Base-by-base conservation (phyloP, 2,113 vertebrate genomes). In the Toxostoma redivivum region DNA sequence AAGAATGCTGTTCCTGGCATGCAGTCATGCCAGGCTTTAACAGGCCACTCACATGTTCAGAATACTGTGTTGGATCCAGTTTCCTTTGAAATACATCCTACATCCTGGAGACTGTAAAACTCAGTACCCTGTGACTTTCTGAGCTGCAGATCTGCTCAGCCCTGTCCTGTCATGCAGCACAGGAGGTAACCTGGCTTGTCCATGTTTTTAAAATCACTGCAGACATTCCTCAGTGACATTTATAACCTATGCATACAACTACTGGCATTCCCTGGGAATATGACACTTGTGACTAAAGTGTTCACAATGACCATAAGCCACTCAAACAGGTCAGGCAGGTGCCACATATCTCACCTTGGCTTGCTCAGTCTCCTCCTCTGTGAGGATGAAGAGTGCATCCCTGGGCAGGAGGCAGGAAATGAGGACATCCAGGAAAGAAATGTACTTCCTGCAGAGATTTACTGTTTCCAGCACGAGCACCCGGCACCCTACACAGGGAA, bases 391-490 rank as follows among this genome's bases (percentile, higher is more conserved):
- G 97, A 98, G 97, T 3, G 98, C 96, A 22, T 98, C 95, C 2
- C 91, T 92, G 11, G 97, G 79, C 21, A 94, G 95, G 42, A 99
- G 94, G 98, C 98, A 98, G 96, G 98, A 99, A 80, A 99, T 25
- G 24, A 98, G 99, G 45, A 99, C 95, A 56, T 99, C 99, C 89
- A 99, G 96, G 66, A 99, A 23, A 30, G 98, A 99, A 64, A 98
- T 47, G 88, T 99, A 99, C 84, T 99, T 99, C 87, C 99, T 98
- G 82, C 99, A 78, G 81, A 99, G 61, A 81, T 96, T 98, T 19
- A 99, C 98, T 1, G 99, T 99, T 76, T 98, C 97, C 31, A 99
- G 97, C 11, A 97, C 97, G 5, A 99, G 97, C 72, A 98, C 97
- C 4, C 11, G 85, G 80, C 99, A 99, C 51, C 98, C 99, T 99